Evolutionary conservation across 2,113 vertebrate species (phyloP), one percentile per base, ranked within the genome.

Genomic region (Rhizomys pruinosus): DNA sequence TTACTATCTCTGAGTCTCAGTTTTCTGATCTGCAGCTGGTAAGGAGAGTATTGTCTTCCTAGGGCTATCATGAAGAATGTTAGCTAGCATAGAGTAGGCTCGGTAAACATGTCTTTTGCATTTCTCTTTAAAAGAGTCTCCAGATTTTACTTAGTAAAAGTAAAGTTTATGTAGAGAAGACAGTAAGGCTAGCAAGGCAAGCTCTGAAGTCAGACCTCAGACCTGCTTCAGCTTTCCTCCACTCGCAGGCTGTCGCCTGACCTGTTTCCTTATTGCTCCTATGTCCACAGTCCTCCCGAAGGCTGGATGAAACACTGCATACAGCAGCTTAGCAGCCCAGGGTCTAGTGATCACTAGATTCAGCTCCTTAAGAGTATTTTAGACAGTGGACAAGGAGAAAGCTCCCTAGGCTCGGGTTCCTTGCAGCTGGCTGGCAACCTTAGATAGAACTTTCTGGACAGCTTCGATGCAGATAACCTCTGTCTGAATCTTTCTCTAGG

Each of bases 21-120:
- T 69, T 85, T 95, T 87, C 66, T 55, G 55, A 81, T 29, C n/a
- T 93, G 13, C 87, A 73, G 88, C n/a, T 52, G 16, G 81, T 73
- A 68, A 59, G 9, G 68, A 73, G 39, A n/a, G 22, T 42, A 34
- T 37, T 84, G 76, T 81, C 29, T 63, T 57, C 42, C 20, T 23
- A 37, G 39, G 39, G 44, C 22, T 20, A 16, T 59, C 57, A 42
- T 19, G n/a, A 47, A 66, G 34, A 66, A 7, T 29, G 13, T 32
- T 68, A 42, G 17, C 37, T 42, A 69, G 32, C 17, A 64, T 34
- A 63, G 77, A 64, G 39, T 10, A 11, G 29, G 55, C 27, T 66
- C 25, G 47, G 2, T 22, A 84, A 72, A 89, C 29, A 4, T 4
- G 0, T 17, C 55, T 82, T 47, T 86, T 23, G 1, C 64, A 87